Base-by-base conservation (phyloP, 2,888 invertebrate genomes). In the Marronus borbonicus region DNA sequence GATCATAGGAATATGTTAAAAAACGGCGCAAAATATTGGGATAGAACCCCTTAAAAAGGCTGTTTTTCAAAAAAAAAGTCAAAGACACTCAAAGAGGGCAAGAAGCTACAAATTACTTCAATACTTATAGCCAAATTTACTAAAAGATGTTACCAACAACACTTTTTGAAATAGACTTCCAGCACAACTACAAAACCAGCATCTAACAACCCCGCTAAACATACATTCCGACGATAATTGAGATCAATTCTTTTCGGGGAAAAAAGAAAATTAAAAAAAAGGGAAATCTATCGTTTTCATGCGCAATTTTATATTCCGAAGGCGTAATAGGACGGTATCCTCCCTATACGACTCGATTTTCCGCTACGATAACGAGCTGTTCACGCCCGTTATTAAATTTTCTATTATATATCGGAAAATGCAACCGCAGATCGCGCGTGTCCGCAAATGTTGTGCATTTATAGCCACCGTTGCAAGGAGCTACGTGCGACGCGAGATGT, bases 321-420 rank as follows among this genome's bases (percentile, higher is more conserved):
- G 39, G 39, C 72, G 72, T 72, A 72, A 72, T 60, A 58, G 8
- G n/a, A n/a, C 52, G 60, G 55, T 60, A 72, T 72, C 72, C 72
- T 44, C 72, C 72, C 60, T 44, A 39, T 20, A n/a, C 20, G 39
- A 17, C 20, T 10, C 72, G 72, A 72, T 72, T 72, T 72, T 72
- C 49, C 58, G 58, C 58, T 58, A 72, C 60, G 39, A 58, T 72
- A 60, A 55, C 69, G 60, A 58, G 60, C 60, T 28, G 72, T 60
- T 36, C 58, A 60, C 60, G 58, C 39, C 72, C 72, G 60, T 72
- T 72, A 72, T 72, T 72, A 72, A 72, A 72, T 52, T 72, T 72
- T 72, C 60, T 44, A 55, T 17, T 55, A 55, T 50, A 50, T 55
- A 72, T 72, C 58, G 72, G 44, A 60, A 72, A 72, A 72, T 20